Evolutionary conservation across 1,140 invertebrate genomes (phyloP), one percentile per base, ranked within the genome.

Genomic region (Procambarus virginalis): DNA sequence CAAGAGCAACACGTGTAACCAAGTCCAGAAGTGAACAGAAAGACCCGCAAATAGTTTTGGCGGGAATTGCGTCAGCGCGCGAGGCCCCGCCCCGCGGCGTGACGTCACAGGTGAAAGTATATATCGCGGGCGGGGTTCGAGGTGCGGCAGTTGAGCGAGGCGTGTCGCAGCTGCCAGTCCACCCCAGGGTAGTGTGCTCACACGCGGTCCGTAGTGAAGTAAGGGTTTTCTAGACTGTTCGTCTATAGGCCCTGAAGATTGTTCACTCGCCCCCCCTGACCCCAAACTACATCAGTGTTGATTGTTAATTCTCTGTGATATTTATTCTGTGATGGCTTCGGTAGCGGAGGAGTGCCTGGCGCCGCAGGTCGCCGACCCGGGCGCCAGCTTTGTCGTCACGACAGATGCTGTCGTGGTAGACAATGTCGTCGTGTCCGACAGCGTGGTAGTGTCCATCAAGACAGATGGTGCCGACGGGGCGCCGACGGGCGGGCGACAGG

Each of bases 41-140:
- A n/a, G 64, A 77, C 64, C 77, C 48, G 73, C 55, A 85, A 77
- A 84, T 81, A 51, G 86, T 91, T 64, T 22, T 46, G 82, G 70
- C 68, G 64, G 22, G 68, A 77, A 84, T 86, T 86, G 85, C 80
- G 79, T 90, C 78, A 90, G 78, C 22, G 58, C 4, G 4, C 22
- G n/a, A 48, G 79, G 45, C 84, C 70, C 84, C 78, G 77, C 84
- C 80, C 83, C 68, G 9, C 51, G 51, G 34, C 34, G 55, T 90
- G 91, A 90, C 91, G 91, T 91, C 91, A 91, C 80, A 55, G 89
- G 91, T 92, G 91, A 92, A 92, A 92, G 91, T 92, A 92, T 92
- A 92, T 82, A 86, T 84, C 22, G 4, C 51, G 78, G 34, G 81
- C 48, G 86, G 34, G 9, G 91, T 51, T 10, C 22, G 49, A 5